Percentiles rank a stretch among this genome's conserved stretches.
phyloP scores from a whole-genome alignment of 2,797 vertebrate species.

The Melanotaenia boesemani region DNA sequence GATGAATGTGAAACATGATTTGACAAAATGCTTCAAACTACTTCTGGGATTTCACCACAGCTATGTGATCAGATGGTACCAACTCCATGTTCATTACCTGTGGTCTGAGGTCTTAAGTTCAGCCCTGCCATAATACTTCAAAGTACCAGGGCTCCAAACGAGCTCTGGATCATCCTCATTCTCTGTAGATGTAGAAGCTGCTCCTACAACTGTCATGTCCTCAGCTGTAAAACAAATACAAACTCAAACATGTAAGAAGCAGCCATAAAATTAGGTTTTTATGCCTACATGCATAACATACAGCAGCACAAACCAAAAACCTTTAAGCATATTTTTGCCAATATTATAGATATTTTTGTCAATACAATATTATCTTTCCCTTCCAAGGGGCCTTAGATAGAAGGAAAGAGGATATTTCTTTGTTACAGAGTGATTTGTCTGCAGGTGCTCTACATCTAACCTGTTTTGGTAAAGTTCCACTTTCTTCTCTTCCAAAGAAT shows the following conservation, averaged over 20 bases:
- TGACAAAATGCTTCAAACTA: slow-evolving; percentile 3
- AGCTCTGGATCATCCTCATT: slow-evolving; percentile 84
- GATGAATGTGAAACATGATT: neutral
- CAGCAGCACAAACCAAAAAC: neutral
- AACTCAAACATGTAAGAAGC: neutral
- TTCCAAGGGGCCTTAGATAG: neutral
- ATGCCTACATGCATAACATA: neutral
- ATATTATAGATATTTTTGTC: neutral
- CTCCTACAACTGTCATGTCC: slow-evolving; percentile 93
- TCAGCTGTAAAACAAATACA: slow-evolving; percentile 84
- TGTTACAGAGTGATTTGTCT: neutral
- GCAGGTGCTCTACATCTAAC: slow-evolving; percentile 69
- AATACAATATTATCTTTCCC: neutral
- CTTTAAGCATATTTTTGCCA: neutral
- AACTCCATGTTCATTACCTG: slow-evolving; percentile 81
- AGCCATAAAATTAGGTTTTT: neutral
- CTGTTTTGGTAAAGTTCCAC: slow-evolving; percentile 96
- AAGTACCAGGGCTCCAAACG: slow-evolving; percentile 90
- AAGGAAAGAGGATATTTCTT: neutral
- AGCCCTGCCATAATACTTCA: slow-evolving; percentile 95
- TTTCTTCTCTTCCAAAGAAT: slow-evolving; percentile 97
- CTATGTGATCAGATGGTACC: neutral
- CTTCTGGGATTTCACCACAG: neutral
- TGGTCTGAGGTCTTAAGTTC: slow-evolving; percentile 99
- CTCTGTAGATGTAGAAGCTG: slow-evolving; percentile 73